Percentiles rank a stretch among this genome's conserved stretches.
phyloP scores from a whole-genome alignment of 2,113 vertebrate species.

The Catagonus wagneri region DNA sequence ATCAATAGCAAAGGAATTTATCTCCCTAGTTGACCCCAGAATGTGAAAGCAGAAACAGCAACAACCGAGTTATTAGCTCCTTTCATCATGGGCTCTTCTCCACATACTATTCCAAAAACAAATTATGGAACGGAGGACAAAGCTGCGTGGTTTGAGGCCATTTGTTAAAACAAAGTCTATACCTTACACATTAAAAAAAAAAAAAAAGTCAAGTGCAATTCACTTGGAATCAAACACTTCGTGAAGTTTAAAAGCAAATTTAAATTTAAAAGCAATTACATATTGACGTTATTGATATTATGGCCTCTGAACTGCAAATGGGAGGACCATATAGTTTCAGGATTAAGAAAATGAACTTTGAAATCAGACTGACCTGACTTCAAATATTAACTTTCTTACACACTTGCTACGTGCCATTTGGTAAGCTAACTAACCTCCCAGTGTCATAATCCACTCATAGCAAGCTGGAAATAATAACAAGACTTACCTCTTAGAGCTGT shows the following conservation, averaged over 20 bases:
- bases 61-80: background rate
- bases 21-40: background rate
- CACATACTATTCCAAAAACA: background rate
- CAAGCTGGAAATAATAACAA: slow-evolving; percentile 11
- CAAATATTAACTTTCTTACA: background rate
- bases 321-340: background rate
- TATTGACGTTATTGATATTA: background rate
- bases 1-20: slow-evolving; percentile 34
- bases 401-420: background rate
- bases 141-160: background rate
- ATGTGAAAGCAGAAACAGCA: slow-evolving; percentile 35
- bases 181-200: slow-evolving; percentile 53
- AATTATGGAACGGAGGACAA: background rate
- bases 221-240: slow-evolving; percentile 49
- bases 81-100: slow-evolving; percentile 38
- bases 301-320: background rate
- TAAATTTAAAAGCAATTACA: slow-evolving; percentile 31
- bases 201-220: background rate
- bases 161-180: background rate
- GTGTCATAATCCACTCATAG: background rate
- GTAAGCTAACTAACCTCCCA: background rate
- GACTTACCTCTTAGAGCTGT: background rate
- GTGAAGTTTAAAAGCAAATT: slow-evolving; percentile 37
- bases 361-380: background rate
- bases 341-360: slow-evolving; percentile 33